A percentile compares a stretch with the other conserved stretches of the same genome.
Evolutionary conservation across 2,888 invertebrate species (phyloP).

Genomic region (Drosophila cyrtoloma): DNA sequence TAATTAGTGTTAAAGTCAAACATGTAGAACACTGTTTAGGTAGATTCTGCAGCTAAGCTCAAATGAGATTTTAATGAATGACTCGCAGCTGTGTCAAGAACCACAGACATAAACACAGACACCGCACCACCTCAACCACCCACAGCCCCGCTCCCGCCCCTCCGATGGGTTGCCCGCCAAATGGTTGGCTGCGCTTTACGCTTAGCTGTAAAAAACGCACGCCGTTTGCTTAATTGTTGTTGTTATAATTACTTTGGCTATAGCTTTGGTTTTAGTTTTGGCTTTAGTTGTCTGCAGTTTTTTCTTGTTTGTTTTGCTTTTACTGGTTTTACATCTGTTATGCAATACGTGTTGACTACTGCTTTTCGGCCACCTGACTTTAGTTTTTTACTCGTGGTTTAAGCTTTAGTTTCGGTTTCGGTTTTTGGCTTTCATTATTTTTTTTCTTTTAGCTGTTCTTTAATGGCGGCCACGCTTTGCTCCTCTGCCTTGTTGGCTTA

Average conservation of each 20-base stretch:
- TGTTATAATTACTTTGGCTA: slow-evolving; percentile 78
- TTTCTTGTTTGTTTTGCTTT: slow-evolving; percentile 41
- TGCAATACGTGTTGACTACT: slow-evolving; percentile 60
- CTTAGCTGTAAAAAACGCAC: slow-evolving; percentile 79
- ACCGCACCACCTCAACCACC: background rate
- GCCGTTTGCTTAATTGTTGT: slow-evolving; percentile 81
- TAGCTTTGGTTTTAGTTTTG: background rate
- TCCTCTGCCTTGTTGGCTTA: slow-evolving; percentile 59
- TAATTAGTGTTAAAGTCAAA: slow-evolving; percentile 36
- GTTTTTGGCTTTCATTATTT: slow-evolving; percentile 80
- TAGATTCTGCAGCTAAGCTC: slow-evolving; percentile 25
- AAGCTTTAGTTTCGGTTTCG: slow-evolving; percentile 69
- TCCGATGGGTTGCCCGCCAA: slow-evolving; percentile 22
- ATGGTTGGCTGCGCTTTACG: slow-evolving; percentile 71
- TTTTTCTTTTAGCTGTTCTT: slow-evolving; percentile 54
- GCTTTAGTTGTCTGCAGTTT: slow-evolving; percentile 29
- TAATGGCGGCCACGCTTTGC: slow-evolving; percentile 58
- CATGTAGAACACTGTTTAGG: slow-evolving; percentile 25
- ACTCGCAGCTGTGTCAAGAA: slow-evolving; percentile 10
- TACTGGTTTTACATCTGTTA: slow-evolving; percentile 56
- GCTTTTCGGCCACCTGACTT: slow-evolving; percentile 30
- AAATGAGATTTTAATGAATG: slow-evolving; percentile 68
- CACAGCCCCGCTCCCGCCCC: background rate
- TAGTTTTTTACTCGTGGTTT: slow-evolving; percentile 15
- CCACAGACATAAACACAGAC: background rate